phyloP scores from a whole-genome alignment of 2,888 invertebrate genomes.

The Thymelicus sylvestris region DNA sequence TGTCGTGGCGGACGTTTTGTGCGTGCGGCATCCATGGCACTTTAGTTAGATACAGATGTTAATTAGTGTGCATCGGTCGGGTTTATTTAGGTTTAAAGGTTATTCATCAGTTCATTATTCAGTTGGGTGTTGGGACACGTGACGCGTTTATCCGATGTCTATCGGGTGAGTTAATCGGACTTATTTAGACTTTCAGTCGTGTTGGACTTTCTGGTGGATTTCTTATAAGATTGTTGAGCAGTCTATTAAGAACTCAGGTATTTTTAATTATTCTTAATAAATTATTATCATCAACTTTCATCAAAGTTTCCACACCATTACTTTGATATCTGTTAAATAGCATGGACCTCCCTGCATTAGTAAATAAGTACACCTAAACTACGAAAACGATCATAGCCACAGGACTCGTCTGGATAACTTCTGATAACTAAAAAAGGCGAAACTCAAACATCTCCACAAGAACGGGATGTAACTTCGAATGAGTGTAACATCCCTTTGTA shows the following conservation, averaged over 20 bases:
- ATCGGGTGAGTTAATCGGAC: not conserved
- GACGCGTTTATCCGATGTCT: conserved; percentile 11
- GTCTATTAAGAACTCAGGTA: not conserved
- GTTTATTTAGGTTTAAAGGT: conserved; percentile 37
- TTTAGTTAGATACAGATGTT: conserved; percentile 35
- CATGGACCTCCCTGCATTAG: too few relatives aligned
- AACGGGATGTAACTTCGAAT: conserved; percentile 13
- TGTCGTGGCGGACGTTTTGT: conserved; percentile 41
- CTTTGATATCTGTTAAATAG: too few relatives aligned
- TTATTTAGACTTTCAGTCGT: not conserved
- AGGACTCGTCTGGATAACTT: not conserved
- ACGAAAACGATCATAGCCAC: not conserved
- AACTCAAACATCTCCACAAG: conserved; percentile 6
- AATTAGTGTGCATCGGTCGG: conserved; percentile 34
- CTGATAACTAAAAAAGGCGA: not conserved
- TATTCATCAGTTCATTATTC: conserved; percentile 35
- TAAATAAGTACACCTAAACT: not conserved
- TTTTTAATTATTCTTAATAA: too few relatives aligned
- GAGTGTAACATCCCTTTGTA: not conserved
- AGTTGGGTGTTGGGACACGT: not conserved
- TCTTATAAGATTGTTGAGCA: not conserved
- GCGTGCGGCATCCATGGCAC: conserved; percentile 27
- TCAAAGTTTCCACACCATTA: too few relatives aligned
- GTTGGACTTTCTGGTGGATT: not conserved
- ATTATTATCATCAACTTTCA: too few relatives aligned